Conservation (phyloP, 1,140 invertebrate species). For the Triops cancriformis region DNA sequence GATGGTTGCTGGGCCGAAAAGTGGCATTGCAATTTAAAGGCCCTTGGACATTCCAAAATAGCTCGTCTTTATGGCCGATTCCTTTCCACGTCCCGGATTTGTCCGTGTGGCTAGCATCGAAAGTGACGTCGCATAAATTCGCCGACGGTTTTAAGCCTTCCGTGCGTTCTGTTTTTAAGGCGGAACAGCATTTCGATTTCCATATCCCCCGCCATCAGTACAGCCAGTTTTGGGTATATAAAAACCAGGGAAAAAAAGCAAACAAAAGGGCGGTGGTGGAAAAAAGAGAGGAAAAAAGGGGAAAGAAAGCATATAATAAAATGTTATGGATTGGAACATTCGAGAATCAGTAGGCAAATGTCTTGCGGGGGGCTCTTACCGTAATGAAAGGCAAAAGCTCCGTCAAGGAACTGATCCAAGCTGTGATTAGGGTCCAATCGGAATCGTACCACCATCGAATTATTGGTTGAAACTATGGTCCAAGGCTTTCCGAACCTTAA, state of each 20-base stretch:
- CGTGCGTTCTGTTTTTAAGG: neutral
- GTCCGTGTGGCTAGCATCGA: neutral
- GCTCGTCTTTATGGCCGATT: neutral
- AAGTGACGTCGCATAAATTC: constrained; percentile 20
- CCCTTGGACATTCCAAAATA: constrained; percentile 24
- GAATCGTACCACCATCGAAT: constrained; percentile 18
- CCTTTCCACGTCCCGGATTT: neutral
- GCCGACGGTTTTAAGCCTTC: constrained; percentile 15
- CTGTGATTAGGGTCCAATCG: constrained; percentile 22
- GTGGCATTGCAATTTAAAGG: constrained; percentile 20
- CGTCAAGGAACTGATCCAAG: constrained; percentile 22
- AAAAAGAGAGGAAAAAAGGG: too few species aligned
- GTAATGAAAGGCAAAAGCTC: constrained; percentile 26
- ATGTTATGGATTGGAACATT: too few species aligned
- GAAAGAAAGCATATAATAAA: too few species aligned
- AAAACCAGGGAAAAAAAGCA: neutral
- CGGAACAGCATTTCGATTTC: neutral
- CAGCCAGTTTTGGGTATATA: neutral
- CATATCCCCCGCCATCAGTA: neutral
- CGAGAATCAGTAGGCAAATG: too few species aligned
- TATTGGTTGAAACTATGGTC: constrained; percentile 19
- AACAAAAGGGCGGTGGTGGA: too few species aligned
- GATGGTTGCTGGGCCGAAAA: constrained; percentile 13
- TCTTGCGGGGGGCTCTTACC: neutral
- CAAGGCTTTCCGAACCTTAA: constrained; percentile 18